Evolutionary conservation across 2,888 invertebrate species (phyloP), one percentile per base, ranked within the genome.

Genomic region (Campoplex capitator): DNA sequence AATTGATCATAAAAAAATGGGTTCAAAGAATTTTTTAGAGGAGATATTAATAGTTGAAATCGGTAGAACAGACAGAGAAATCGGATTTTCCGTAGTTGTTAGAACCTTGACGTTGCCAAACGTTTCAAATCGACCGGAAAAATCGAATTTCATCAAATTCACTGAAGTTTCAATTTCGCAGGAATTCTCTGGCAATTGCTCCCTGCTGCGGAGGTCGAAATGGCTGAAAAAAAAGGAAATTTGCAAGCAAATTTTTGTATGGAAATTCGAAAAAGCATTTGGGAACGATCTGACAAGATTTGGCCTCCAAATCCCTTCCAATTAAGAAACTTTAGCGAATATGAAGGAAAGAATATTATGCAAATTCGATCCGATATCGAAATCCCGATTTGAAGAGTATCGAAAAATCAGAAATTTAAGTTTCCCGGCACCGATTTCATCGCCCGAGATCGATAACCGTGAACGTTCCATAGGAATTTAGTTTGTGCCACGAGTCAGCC

Each of bases 401-500:
- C 32, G 62, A 16, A 62, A 62, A 7, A 1, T 32, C 32, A 16
- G 7, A 13, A 4, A 32, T 62, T 32, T 32, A 6, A 28, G 16
- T 32, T 62, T 32, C 16, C 62, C 32, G 16, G 16, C 16, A 32
- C 32, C 16, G 16, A 32, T 4, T 4, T 11, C 28, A 18, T 70
- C 23, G 48, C 9, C 23, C 16, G 48, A 13, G 28, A 32, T 58
- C 38, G 76, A 58, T n/a, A 68, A 67, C 28, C 35, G 48, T 70
- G 75, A 83, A 42, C 65, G 75, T 70, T 74, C 79, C 58, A 38
- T 56, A 86, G 83, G 75, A 86, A 86, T 86, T 83, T 62, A 62
- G 62, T 86, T 75, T 75, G 84, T 68, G 62, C 42, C 67, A 71
- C 70, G 86, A 42, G 70, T 76, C 70, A 45, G 54, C 45, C 83